A percentile compares a stretch with the other conserved stretches of the same genome.
These are phyloP conservation scores for Odontomachus brunneus DNA, from an alignment of 1,140 invertebrate genomes.

Conservation along the genomic window DNA sequence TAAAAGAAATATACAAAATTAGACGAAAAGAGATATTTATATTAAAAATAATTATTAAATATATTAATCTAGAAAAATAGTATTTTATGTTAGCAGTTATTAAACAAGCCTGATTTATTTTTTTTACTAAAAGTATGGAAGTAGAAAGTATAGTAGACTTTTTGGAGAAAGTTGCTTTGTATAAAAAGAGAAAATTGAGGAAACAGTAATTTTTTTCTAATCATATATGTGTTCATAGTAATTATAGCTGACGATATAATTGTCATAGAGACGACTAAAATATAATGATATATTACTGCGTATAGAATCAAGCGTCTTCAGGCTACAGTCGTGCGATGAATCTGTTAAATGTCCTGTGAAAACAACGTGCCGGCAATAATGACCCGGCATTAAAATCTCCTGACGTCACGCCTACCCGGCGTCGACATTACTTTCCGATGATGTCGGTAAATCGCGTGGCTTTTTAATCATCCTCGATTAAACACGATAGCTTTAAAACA, in stretches of 20 bases:
- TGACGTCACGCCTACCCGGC: slow-evolving; percentile 46
- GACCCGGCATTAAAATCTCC: slow-evolving; percentile 59
- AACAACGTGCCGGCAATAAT: slow-evolving; percentile 51
- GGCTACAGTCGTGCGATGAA: background rate
- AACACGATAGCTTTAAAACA: background rate
- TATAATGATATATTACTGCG: background rate
- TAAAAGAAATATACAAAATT: too few relatives aligned
- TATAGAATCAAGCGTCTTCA: background rate
- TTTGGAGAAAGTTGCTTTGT: too few relatives aligned
- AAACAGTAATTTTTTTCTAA: background rate
- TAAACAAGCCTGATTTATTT: too few relatives aligned
- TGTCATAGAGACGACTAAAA: background rate
- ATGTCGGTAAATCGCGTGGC: slow-evolving; percentile 8
- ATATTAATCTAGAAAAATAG: too few relatives aligned
- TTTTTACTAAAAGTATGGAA: too few relatives aligned
- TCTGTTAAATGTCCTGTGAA: slow-evolving; percentile 38
- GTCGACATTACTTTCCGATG: slow-evolving; percentile 58
- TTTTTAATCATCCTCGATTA: slow-evolving; percentile 15
- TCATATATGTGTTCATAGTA: background rate
- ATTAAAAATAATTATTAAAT: too few relatives aligned
- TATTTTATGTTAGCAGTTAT: too few relatives aligned
- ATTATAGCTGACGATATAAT: background rate
- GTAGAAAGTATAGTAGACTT: too few relatives aligned
- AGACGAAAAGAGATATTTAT: too few relatives aligned
- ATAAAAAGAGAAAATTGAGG: too few relatives aligned